phyloP scores from a whole-genome alignment of 2,888 invertebrate genomes.

The Lasioglossum marginatum region DNA sequence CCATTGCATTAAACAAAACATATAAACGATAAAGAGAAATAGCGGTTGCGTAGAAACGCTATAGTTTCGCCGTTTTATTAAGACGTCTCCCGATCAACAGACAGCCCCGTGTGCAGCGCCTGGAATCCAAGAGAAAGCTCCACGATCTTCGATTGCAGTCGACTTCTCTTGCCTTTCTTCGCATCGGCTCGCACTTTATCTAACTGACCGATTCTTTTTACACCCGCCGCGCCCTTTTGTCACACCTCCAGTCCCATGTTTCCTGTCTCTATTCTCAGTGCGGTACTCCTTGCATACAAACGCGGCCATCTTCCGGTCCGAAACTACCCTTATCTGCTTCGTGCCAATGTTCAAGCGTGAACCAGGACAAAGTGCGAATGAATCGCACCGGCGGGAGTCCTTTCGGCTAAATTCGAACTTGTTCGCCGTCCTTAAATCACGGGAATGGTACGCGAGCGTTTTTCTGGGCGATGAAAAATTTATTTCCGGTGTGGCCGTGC shows the following conservation, averaged over 20 bases:
- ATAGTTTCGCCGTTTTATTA: background rate
- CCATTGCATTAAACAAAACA: background rate
- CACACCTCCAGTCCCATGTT: background rate
- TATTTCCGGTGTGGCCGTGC: slow-evolving; percentile 7
- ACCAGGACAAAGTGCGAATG: slow-evolving; percentile 30
- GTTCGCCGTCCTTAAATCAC: slow-evolving; percentile 58
- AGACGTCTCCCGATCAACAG: background rate
- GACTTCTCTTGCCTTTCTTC: slow-evolving; percentile 7
- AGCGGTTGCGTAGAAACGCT: background rate
- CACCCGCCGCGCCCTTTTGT: slow-evolving; percentile 19
- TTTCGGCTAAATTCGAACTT: slow-evolving; percentile 46
- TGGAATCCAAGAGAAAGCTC: background rate
- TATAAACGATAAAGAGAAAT: background rate
- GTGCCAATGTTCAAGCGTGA: slow-evolving; percentile 44
- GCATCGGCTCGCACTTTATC: slow-evolving; percentile 8
- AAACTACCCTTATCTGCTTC: slow-evolving; percentile 69
- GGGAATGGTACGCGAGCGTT: background rate
- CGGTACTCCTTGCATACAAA: slow-evolving; percentile 36
- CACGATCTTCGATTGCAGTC: background rate
- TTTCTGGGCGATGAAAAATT: background rate
- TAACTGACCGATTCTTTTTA: slow-evolving; percentile 23
- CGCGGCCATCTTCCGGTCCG: slow-evolving; percentile 41
- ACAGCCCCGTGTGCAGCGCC: background rate
- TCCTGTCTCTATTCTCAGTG: slow-evolving; percentile 23
- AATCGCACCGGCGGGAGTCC: slow-evolving; percentile 58